phyloP scores from a whole-genome alignment of 1,140 invertebrate genomes.

The Ganaspis sp. region DNA sequence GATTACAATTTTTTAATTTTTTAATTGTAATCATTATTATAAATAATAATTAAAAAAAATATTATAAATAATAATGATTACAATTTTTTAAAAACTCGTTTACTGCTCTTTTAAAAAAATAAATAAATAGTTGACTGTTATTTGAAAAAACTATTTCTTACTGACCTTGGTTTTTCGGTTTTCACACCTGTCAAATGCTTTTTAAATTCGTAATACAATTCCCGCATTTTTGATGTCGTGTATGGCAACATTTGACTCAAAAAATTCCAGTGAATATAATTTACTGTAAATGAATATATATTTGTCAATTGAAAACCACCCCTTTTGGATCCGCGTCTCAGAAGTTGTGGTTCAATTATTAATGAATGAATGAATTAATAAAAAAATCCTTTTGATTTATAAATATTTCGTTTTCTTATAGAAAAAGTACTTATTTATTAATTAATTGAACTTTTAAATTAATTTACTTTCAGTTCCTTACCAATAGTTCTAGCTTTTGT shows the following conservation, averaged over 20 bases:
- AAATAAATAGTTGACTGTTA: too few relatives aligned
- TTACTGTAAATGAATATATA: conserved; percentile 38
- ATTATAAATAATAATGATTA: too few relatives aligned
- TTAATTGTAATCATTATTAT: too few relatives aligned
- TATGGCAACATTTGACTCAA: conserved; percentile 39
- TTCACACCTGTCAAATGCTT: conserved; percentile 33
- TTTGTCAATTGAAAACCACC: not conserved
- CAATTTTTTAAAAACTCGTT: too few relatives aligned
- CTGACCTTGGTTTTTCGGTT: conserved; percentile 31
- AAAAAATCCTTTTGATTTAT: not conserved
- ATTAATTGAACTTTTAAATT: too few relatives aligned
- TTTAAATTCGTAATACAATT: conserved; percentile 34
- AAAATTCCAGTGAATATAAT: conserved; percentile 54
- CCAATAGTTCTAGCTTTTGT: conserved; percentile 34
- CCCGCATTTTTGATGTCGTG: conserved; percentile 43
- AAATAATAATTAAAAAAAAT: too few relatives aligned
- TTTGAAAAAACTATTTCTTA: not conserved
- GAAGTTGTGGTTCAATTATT: too few relatives aligned
- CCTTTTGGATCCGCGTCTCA: too few relatives aligned
- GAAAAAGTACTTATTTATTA: too few relatives aligned
- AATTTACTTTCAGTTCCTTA: not conserved
- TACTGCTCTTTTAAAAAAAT: too few relatives aligned
- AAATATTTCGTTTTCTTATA: not conserved
- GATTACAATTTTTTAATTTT: too few relatives aligned
- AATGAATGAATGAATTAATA: too few relatives aligned